phyloP scores from a whole-genome alignment of 2,797 vertebrate species.

The Labroides dimidiatus region DNA sequence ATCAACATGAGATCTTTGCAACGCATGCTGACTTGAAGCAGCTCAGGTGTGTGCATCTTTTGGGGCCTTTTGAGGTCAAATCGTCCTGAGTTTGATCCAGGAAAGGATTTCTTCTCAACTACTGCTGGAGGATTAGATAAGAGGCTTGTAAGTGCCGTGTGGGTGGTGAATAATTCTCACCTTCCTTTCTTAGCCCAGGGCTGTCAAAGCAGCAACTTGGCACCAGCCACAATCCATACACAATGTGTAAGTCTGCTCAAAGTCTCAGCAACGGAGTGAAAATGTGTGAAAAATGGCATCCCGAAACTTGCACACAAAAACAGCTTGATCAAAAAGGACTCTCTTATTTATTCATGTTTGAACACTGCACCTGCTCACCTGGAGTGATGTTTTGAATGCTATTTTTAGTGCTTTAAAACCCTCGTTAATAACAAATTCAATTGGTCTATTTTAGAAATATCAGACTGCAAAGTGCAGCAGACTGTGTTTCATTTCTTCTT shows the following conservation, averaged over 20 bases:
- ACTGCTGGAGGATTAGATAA: constrained; percentile 65
- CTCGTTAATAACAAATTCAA: constrained; percentile 40
- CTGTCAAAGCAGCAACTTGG: constrained; percentile 63
- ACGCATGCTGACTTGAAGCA: constrained; percentile 21
- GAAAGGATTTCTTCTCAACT: constrained; percentile 52
- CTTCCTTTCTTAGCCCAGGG: constrained; percentile 59
- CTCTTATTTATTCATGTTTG: constrained; percentile 38
- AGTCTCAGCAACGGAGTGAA: constrained; percentile 17
- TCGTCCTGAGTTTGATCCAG: constrained; percentile 44
- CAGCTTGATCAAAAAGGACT: constrained; percentile 31
- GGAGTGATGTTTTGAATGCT: constrained; percentile 34
- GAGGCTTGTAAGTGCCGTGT: constrained; percentile 64
- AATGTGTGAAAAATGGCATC: constrained; percentile 17
- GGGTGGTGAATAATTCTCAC: constrained; percentile 72
- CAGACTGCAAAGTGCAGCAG: constrained; percentile 32
- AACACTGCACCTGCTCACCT: constrained; percentile 24
- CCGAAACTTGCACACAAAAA: constrained; percentile 10
- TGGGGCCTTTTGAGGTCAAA: constrained; percentile 44
- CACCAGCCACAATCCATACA: constrained; percentile 45
- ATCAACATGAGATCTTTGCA: constrained; percentile 6
- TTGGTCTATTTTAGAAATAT: constrained; percentile 43
- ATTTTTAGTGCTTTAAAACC: constrained; percentile 59
- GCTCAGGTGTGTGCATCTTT: constrained; percentile 11
- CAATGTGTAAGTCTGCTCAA: constrained; percentile 36
- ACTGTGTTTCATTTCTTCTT: constrained; percentile 5